phyloP scores from a whole-genome alignment of 2,797 vertebrate species.

The Tenualosa ilisha region DNA sequence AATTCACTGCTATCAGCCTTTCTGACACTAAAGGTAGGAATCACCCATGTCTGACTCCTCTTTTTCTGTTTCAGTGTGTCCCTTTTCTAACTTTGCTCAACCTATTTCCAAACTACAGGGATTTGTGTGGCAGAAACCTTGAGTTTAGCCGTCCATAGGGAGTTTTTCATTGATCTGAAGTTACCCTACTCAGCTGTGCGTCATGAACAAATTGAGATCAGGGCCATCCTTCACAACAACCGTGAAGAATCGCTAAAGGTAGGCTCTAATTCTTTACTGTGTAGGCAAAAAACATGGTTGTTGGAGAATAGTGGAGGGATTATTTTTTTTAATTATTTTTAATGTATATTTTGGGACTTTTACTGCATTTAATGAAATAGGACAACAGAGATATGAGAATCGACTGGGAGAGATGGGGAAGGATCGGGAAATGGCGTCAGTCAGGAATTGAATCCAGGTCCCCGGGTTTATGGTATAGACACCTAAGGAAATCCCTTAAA shows the following conservation, averaged over 20 bases:
- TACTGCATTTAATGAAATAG: too few species aligned
- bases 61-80: neutral
- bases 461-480: too few species aligned
- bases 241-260: accelerated
- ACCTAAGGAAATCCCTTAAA: too few species aligned
- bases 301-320: too few species aligned
- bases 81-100: neutral
- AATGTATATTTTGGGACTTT: too few species aligned
- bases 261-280: neutral
- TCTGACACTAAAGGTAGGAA: conserved; percentile 40
- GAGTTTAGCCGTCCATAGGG: conserved; percentile 75
- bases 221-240: conserved; percentile 86
- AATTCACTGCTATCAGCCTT: conserved; percentile 73
- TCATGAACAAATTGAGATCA: conserved; percentile 87
- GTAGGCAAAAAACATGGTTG: too few species aligned
- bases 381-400: too few species aligned
- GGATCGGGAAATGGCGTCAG: too few species aligned
- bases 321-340: too few species aligned
- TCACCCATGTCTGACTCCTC: neutral
- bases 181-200: conserved; percentile 86
- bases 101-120: conserved; percentile 60
- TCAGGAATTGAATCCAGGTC: too few species aligned
- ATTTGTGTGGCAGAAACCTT: conserved; percentile 83
- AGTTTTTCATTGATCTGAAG: conserved; percentile 85
- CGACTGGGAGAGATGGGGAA: too few species aligned